Conservation (phyloP, 2,797 vertebrate species). For the Mormyrus proboscirostris region DNA sequence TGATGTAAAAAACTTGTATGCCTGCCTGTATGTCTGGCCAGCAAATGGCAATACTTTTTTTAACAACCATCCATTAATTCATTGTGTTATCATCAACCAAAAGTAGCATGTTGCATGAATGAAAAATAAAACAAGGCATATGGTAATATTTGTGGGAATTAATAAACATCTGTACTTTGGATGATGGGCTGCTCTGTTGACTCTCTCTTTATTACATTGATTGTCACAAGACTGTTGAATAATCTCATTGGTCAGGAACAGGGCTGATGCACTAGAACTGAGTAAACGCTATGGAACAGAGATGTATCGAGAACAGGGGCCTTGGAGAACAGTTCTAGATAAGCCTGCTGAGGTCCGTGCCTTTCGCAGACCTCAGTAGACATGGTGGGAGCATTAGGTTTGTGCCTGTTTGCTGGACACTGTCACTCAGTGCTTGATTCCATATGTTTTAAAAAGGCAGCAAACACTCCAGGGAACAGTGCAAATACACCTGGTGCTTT, state of each 20-base stretch:
- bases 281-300: background rate
- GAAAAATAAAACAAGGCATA: background rate
- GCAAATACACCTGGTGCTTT: background rate
- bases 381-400: background rate
- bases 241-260: conserved; percentile 27
- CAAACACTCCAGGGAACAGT: background rate
- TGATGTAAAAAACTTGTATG: background rate
- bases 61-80: background rate
- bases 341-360: background rate
- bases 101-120: background rate
- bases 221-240: conserved; percentile 26
- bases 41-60: background rate
- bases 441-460: background rate
- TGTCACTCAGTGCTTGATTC: background rate
- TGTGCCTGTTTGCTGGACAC: background rate
- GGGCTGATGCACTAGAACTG: background rate
- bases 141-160: background rate
- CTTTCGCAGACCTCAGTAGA: background rate
- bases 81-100: background rate
- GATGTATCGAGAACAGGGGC: too few relatives aligned
- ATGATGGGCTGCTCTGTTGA: background rate
- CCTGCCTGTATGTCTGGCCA: background rate
- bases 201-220: background rate
- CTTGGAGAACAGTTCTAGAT: background rate
- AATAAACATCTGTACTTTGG: background rate